Conservation (phyloP, 2,888 invertebrate species). For the Epirrhoe alternata region DNA sequence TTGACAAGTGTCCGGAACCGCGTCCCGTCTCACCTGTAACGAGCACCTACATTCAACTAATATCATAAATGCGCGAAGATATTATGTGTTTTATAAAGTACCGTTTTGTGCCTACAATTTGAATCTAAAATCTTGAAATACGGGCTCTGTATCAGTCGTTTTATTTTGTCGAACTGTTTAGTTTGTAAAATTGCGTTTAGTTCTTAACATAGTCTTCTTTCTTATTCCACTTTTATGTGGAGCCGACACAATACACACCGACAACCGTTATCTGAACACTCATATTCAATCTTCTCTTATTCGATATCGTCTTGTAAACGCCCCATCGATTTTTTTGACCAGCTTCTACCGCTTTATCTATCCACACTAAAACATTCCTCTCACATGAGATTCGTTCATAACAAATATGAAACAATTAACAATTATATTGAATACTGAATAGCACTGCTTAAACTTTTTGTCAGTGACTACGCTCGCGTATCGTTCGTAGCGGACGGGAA, state of each 20-base stretch:
- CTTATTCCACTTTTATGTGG: too few relatives aligned
- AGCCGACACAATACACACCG: too few relatives aligned
- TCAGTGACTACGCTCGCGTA: background rate
- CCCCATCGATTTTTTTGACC: background rate
- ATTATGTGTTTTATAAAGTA: background rate
- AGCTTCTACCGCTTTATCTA: background rate
- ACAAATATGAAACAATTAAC: background rate
- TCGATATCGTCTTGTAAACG: background rate
- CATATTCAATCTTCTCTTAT: too few relatives aligned
- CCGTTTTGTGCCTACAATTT: too few relatives aligned
- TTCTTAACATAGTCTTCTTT: too few relatives aligned
- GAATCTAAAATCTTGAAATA: too few relatives aligned
- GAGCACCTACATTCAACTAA: conserved; percentile 44
- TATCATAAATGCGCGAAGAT: background rate
- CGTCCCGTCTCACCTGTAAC: conserved; percentile 62
- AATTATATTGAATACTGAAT: background rate
- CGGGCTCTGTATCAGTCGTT: too few relatives aligned
- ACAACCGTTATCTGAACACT: too few relatives aligned
- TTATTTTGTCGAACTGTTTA: too few relatives aligned
- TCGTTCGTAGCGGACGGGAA: background rate
- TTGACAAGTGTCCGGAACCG: conserved; percentile 73
- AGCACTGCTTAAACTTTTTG: background rate
- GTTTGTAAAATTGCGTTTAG: too few relatives aligned
- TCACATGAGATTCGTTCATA: background rate
- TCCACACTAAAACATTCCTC: background rate